Conservation (phyloP, 2,113 vertebrate species). For the Aythya baeri region DNA sequence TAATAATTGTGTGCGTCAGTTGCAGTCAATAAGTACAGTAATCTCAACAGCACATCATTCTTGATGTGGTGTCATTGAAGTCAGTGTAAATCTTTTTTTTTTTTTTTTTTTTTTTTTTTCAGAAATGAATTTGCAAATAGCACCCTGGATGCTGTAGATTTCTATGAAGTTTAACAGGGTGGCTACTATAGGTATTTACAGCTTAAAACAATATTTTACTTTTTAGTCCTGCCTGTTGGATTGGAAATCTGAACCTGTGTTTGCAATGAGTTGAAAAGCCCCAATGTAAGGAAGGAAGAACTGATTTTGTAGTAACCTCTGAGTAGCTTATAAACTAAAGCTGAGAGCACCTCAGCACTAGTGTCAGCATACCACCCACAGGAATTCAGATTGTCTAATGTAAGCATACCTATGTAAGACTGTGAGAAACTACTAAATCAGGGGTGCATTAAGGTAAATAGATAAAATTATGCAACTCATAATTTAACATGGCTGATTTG, state of each 20-base stretch:
- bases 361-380: not conserved
- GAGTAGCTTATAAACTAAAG: not conserved
- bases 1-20: not conserved
- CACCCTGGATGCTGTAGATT: not conserved
- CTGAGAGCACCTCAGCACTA: not conserved
- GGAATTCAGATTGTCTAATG: not conserved
- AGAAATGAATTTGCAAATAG: not conserved
- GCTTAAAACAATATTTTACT: not conserved
- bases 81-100: not conserved
- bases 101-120: not conserved
- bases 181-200: not conserved
- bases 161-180: not conserved
- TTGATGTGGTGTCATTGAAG: not conserved
- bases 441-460: not conserved
- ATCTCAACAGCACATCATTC: not conserved
- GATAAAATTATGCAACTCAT: not conserved
- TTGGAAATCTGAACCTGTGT: not conserved
- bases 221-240: not conserved
- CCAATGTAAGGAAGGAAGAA: not conserved
- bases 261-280: not conserved
- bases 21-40: not conserved
- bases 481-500: not conserved
- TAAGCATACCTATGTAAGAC: not conserved
- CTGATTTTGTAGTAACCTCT: not conserved
- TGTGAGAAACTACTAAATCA: not conserved